Evolutionary conservation across 2,113 vertebrate genomes (phyloP), one percentile per base, ranked within the genome.

Genomic region (Scatophagus argus): DNA sequence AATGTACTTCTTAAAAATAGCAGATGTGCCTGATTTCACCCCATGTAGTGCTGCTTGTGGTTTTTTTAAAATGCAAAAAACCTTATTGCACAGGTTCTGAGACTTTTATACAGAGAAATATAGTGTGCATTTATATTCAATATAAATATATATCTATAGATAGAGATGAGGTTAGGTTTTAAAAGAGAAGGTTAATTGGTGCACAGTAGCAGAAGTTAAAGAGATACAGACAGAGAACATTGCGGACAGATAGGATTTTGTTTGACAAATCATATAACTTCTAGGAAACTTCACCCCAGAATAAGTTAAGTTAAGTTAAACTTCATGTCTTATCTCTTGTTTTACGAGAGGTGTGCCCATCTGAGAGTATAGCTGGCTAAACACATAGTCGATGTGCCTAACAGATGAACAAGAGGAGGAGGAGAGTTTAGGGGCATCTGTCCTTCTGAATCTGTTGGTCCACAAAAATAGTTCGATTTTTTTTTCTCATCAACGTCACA

Each of bases 271-370:
- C 8, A 7, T 11, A 19, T 11, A 36, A 4, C 27, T 38, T 60
- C 10, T 34, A 9, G 38, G 7, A 32, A 31, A 69, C 34, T 5
- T 25, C 1, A 1, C 32, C 43, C 12, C 2, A 64, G 49, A 27
- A 47, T 59, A 74, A 31, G 31, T 52, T 47, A 85, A 62, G 76
- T 77, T 69, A 5, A 6, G 25, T 34, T 62, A 49, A 79, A 79
- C 70, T 77, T 77, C 21, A 29, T 1, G 19, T 78, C 27, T 25
- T n/a, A 61, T 74, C 9, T 5, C n/a, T 54, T 36, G 44, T 64
- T 89, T 89, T 84, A 85, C 64, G 64, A 51, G 43, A 78, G 77
- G 82, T 55, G 86, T 83, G 74, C 56, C 60, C 19, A 19, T 66
- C 39, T 63, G 36, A 74, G 19, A 54, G 13, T 62, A 49, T 41